These are phyloP conservation scores for Arnoldichthys spilopterus DNA, from an alignment of 2,797 vertebrate genomes.

Conservation along the genomic window DNA sequence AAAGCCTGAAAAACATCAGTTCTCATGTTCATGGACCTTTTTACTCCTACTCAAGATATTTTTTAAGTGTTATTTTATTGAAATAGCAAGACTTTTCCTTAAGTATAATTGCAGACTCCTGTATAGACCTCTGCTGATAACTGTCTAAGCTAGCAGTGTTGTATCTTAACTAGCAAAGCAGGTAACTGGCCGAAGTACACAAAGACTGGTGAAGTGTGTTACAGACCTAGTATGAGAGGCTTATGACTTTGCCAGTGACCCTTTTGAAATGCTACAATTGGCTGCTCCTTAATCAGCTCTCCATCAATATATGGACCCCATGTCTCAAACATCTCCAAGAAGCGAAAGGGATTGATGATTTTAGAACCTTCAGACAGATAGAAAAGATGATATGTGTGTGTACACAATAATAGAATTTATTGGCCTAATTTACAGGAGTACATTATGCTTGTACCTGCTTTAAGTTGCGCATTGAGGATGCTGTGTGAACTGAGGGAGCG, in stretches of 20 bases:
- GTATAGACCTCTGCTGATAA: not conserved
- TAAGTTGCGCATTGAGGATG: conserved; percentile 77
- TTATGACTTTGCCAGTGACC: conserved; percentile 82
- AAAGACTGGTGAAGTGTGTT: not conserved
- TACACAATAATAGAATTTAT: not conserved
- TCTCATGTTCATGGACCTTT: not conserved
- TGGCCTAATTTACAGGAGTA: not conserved
- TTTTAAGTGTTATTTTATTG: not conserved
- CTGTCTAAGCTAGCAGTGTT: not conserved
- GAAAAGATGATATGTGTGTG: not conserved
- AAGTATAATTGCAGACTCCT: not conserved
- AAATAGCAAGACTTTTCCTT: not conserved
- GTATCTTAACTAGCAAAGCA: not conserved
- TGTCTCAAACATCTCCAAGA: conserved; percentile 79
- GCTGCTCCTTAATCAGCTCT: conserved; percentile 76
- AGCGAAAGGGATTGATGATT: conserved; percentile 77
- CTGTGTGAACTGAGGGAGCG: conserved; percentile 72
- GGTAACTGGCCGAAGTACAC: not conserved
- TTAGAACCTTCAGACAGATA: conserved; percentile 69
- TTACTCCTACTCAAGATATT: not conserved
- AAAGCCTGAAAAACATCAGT: not conserved
- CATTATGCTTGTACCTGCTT: conserved; percentile 70
- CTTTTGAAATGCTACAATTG: conserved; percentile 72
- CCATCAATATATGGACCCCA: conserved; percentile 79
- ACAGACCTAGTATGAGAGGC: conserved; percentile 74